Conservation (phyloP, 2,113 vertebrate species). For the Eolophus roseicapilla region DNA sequence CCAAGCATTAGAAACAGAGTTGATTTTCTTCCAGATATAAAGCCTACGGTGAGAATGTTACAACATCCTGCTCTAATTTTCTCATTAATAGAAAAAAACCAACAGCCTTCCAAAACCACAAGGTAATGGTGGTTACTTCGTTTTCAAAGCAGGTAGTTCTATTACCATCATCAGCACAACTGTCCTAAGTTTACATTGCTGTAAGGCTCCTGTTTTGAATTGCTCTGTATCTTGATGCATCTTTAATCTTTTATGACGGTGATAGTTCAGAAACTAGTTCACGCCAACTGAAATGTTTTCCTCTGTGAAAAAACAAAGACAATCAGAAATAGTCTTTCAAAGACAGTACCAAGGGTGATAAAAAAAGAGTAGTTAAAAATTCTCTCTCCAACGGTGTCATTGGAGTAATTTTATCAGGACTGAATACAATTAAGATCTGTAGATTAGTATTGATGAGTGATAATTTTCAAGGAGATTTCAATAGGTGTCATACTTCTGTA, state of each 20-base stretch:
- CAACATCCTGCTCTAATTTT: not conserved
- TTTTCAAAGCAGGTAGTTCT: not conserved
- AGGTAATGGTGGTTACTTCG: not conserved
- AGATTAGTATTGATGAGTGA: not conserved
- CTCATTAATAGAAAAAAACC: not conserved
- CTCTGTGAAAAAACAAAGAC: not conserved
- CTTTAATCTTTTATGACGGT: not conserved
- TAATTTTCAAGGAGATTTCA: not conserved
- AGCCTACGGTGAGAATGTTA: not conserved
- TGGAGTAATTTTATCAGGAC: not conserved
- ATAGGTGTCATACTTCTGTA: not conserved
- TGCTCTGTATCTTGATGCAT: not conserved
- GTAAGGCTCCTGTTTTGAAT: not conserved
- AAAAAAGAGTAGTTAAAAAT: not conserved
- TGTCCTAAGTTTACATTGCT: not conserved
- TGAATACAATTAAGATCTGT: not conserved
- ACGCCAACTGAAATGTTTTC: not conserved
- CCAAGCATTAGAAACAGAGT: not conserved
- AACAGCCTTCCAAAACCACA: not conserved
- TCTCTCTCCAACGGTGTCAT: not conserved
- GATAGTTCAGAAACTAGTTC: not conserved
- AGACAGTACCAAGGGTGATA: not conserved
- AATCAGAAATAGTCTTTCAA: not conserved
- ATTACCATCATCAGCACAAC: not conserved
- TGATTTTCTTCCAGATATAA: not conserved